Percentiles rank a stretch among this genome's conserved stretches.
Evolutionary conservation across 2,113 vertebrate genomes (phyloP).

Genomic region (Chlorocebus sabaeus): DNA sequence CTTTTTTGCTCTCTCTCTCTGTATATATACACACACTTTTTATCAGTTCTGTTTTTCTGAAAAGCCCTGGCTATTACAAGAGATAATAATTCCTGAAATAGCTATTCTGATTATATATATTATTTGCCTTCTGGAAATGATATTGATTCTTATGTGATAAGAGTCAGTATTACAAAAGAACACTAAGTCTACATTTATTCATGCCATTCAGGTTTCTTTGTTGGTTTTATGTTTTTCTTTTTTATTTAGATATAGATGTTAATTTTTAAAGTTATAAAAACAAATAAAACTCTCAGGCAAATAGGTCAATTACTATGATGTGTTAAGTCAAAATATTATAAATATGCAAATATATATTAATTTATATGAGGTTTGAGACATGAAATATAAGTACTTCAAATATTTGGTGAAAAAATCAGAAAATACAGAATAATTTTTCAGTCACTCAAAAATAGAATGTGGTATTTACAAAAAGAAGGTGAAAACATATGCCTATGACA

Average conservation of each 20-base stretch:
- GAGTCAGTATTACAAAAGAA: background rate
- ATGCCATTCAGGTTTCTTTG: background rate
- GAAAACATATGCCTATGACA: background rate
- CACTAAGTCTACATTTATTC: background rate
- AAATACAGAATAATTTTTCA: background rate
- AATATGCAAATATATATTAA: background rate
- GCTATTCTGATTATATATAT: background rate
- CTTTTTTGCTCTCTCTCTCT: background rate
- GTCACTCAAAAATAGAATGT: background rate
- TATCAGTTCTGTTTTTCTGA: background rate
- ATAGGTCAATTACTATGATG: background rate
- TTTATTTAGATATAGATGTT: background rate
- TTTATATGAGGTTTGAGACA: background rate
- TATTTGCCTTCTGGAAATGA: background rate
- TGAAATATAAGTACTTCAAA: background rate
- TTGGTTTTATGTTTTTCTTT: background rate
- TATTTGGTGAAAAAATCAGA: background rate
- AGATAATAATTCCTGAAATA: background rate
- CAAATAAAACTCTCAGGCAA: background rate
- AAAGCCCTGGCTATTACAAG: background rate
- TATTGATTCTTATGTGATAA: background rate
- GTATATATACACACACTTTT: background rate
- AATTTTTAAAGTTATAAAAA: background rate
- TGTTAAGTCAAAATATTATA: background rate
- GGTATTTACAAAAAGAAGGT: background rate